Evolutionary conservation across 1,140 invertebrate species (phyloP).

Genomic region (Teleogryllus occipitalis): DNA sequence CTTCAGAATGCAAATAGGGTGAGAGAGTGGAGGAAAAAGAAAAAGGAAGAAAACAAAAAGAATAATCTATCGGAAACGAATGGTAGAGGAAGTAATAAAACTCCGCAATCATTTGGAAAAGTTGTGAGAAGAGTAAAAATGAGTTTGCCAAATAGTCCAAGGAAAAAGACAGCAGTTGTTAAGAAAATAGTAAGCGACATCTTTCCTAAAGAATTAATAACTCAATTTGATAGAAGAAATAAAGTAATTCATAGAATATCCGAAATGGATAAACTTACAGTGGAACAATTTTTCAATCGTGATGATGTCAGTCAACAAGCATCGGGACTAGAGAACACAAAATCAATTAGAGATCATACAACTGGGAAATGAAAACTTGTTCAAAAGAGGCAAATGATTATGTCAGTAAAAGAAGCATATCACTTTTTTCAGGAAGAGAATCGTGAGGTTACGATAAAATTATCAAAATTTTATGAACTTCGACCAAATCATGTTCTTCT

Average conservation of each 20-base stretch:
- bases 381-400: constrained; percentile 1
- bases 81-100: not conserved
- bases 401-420: too few species aligned
- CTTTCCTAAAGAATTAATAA: too few species aligned
- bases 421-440: too few species aligned
- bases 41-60: too few species aligned
- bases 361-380: not conserved
- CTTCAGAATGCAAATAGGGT: not conserved
- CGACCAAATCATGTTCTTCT: too few species aligned
- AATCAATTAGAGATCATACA: not conserved
- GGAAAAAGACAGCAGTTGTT: not conserved
- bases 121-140: not conserved
- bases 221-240: too few species aligned
- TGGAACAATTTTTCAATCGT: not conserved
- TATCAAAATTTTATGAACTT: too few species aligned
- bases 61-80: not conserved
- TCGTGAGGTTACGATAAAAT: too few species aligned
- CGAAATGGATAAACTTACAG: too few species aligned
- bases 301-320: not conserved
- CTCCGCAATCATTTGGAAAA: not conserved
- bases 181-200: not conserved
- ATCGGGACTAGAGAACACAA: not conserved
- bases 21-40: not conserved
- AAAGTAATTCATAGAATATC: too few species aligned
- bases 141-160: not conserved